Base-by-base conservation (phyloP, 1,140 invertebrate species). In the Pogonomyrmex californicus region DNA sequence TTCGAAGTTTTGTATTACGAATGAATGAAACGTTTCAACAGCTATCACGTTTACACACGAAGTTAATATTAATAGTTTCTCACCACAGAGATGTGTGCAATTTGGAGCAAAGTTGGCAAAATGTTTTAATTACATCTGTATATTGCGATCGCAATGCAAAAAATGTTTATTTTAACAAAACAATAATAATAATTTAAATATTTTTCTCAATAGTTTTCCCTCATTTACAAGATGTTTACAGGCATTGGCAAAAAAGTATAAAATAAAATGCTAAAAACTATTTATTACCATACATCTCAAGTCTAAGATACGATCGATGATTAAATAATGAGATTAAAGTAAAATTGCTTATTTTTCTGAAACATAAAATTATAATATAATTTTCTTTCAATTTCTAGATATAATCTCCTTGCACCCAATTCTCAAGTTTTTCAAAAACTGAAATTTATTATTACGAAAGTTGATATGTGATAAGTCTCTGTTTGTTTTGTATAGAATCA, bases 51-150 rank as follows among this genome's bases (percentile, higher is more conserved):
- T 23, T 73, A 58, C 54, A 49, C 54, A 38, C 41, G 17, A 71
- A 70, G 49, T 83, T 73, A 60, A 82, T 58, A 47, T 82, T 82
- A 82, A 73, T 60, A 83, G 33, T 83, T 83, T 38, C 54, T 62
- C 47, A 30, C 7, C 54, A 41, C 51, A 30, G 36, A 41, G 12
- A 66, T 41, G 63, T 33, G 23, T 10, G 14, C 36, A 30, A 41
- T 68, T 54, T 81, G 23, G 17, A 47, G 23, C 36, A 30, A 79
- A 7, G 36, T 68, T 79, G n/a, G 33, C n/a, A 41, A 79, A 79
- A 79, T 68, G 36, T 79, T 79, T 79, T 38, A 41, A 54, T 41
- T 54, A 79, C 36, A 79, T 41, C 0, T 23, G 30, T 47, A 23
- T 14, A 9, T 38, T 36, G 33, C 17, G 12, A 38, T 10, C 36